Evolutionary conservation across 37 sponge, comb jelly and placozoan genomes (phyloP).

Genomic region (Bolinopsis microptera): DNA sequence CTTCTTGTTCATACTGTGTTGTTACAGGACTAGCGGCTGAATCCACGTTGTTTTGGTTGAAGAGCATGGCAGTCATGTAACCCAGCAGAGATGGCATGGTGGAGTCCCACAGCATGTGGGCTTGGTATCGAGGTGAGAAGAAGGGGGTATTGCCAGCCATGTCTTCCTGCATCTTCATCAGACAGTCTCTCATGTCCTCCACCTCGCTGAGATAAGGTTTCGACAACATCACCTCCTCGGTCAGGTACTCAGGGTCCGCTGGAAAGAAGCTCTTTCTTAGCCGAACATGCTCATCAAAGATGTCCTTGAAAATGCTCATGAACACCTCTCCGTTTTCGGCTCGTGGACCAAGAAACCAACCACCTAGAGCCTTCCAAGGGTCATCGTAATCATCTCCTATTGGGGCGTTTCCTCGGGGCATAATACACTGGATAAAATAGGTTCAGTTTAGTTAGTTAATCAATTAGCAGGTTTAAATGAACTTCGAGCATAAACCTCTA

Average conservation of each 20-base stretch:
- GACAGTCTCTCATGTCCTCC: background rate
- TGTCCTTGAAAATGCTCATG: constrained; percentile 47
- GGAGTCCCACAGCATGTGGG: constrained; percentile 55
- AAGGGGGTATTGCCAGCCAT: constrained; percentile 6
- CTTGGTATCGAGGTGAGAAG: constrained; percentile 42
- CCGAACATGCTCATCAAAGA: constrained; percentile 12
- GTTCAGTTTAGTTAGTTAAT: too few species aligned
- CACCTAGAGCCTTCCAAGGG: constrained; percentile 10
- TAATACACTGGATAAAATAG: too few species aligned
- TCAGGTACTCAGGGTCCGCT: constrained; percentile 59
- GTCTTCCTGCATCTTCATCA: constrained; percentile 26
- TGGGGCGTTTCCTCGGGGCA: background rate
- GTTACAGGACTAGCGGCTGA: constrained; percentile 36
- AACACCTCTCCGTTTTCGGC: constrained; percentile 49
- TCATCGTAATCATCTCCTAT: background rate
- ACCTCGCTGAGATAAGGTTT: background rate
- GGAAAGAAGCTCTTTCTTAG: background rate
- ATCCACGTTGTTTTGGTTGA: constrained; percentile 64
- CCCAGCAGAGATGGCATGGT: constrained; percentile 1
- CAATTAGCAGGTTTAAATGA: too few species aligned
- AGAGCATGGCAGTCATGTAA: constrained; percentile 60
- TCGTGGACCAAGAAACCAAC: constrained; percentile 59
- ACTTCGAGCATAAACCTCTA: too few species aligned
- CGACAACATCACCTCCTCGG: background rate
- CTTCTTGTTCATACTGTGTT: constrained; percentile 13